A percentile compares a stretch with the other conserved stretches of the same genome.
Conservation (phyloP, 2,113 vertebrate species). For the Aleadryas rufinucha region DNA sequence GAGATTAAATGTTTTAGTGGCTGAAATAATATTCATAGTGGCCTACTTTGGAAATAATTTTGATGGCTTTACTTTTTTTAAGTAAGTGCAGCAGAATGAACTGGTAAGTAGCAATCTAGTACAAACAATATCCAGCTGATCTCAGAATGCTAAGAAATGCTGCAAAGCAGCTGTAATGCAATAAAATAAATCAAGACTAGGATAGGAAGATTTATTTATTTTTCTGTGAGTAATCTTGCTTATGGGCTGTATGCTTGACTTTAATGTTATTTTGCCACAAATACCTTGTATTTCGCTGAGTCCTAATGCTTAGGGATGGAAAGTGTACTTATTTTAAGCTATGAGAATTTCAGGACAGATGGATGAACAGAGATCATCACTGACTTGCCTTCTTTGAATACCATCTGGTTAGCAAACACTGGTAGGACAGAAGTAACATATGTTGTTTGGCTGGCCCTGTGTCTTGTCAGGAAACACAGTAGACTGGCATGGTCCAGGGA, state of each 20-base stretch:
- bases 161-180: not conserved
- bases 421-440: not conserved
- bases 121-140: not conserved
- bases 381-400: not conserved
- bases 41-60: not conserved
- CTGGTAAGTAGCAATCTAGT: not conserved
- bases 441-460: not conserved
- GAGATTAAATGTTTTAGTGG: not conserved
- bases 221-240: not conserved
- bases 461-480: not conserved
- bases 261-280: not conserved
- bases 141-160: not conserved
- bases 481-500: not conserved
- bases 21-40: not conserved
- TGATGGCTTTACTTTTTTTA: not conserved
- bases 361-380: not conserved
- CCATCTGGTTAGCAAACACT: constrained; percentile 21
- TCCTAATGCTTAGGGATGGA: not conserved
- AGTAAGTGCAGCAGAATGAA: not conserved
- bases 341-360: not conserved
- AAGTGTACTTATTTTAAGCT: not conserved
- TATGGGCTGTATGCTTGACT: not conserved
- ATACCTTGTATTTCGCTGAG: not conserved
- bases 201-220: not conserved
- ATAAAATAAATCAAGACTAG: not conserved